phyloP scores from a whole-genome alignment of 2,797 vertebrate species.

The Gadopsis marmoratus region DNA sequence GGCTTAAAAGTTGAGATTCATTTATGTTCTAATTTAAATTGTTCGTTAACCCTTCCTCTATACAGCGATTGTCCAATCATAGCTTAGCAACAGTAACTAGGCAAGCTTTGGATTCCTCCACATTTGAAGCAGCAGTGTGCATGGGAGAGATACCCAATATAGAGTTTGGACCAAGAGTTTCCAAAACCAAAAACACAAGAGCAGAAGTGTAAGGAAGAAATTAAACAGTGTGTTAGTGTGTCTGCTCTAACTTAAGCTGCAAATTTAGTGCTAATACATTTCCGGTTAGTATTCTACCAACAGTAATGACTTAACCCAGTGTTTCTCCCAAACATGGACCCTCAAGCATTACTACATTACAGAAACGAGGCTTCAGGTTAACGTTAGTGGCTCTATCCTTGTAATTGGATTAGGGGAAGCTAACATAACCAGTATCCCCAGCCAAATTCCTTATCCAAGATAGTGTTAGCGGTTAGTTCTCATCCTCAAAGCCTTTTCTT shows the following conservation, averaged over 20 bases:
- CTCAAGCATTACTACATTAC: neutral
- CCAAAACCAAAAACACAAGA: neutral
- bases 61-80: neutral
- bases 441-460: neutral
- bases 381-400: neutral
- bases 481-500: neutral
- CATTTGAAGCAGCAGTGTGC: neutral
- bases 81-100: neutral
- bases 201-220: neutral
- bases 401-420: neutral
- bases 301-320: neutral
- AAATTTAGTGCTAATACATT: neutral
- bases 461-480: neutral
- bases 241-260: neutral
- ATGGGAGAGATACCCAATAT: neutral
- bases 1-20: neutral
- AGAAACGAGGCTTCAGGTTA: no score
- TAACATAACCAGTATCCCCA: neutral
- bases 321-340: neutral
- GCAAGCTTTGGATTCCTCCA: neutral
- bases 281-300: no score
- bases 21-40: neutral
- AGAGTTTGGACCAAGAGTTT: neutral
- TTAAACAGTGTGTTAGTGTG: constrained; percentile 1
- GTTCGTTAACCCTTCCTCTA: neutral